phyloP scores from a whole-genome alignment of 2,797 vertebrate species.

The Rhabdophis nuchalis region DNA sequence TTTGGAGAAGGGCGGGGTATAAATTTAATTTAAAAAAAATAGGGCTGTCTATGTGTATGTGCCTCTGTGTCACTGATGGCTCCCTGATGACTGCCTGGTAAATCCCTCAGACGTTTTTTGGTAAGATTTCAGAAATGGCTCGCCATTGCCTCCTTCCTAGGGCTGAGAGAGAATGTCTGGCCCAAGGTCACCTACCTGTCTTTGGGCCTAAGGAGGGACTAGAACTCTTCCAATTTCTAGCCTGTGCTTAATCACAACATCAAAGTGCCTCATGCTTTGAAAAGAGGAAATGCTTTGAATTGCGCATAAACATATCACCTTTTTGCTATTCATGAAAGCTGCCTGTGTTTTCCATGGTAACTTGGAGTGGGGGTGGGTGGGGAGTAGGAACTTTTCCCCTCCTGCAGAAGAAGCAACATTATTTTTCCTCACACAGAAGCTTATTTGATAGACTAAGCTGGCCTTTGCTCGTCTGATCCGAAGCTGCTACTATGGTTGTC shows the following conservation, averaged over 20 bases:
- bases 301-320: background rate
- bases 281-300: background rate
- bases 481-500: background rate
- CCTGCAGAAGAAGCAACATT: background rate
- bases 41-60: background rate
- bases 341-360: background rate
- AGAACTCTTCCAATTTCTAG: background rate
- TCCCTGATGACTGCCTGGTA: background rate
- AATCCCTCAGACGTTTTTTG: background rate
- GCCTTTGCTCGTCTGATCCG: background rate
- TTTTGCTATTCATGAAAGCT: background rate
- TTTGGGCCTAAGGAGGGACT: background rate
- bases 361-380: accelerated
- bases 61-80: background rate
- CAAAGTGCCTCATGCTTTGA: background rate
- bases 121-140: background rate
- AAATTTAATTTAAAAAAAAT: no score
- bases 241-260: background rate
- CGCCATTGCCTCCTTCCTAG: background rate
- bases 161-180: background rate
- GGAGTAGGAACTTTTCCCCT: background rate
- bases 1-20: no score
- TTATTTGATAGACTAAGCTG: background rate
- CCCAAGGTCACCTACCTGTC: background rate
- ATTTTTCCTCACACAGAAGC: background rate